Percentiles rank a stretch among this genome's conserved stretches.
Evolutionary conservation across 2,888 invertebrate species (phyloP).

Genomic region (Eupithecia exiguata): DNA sequence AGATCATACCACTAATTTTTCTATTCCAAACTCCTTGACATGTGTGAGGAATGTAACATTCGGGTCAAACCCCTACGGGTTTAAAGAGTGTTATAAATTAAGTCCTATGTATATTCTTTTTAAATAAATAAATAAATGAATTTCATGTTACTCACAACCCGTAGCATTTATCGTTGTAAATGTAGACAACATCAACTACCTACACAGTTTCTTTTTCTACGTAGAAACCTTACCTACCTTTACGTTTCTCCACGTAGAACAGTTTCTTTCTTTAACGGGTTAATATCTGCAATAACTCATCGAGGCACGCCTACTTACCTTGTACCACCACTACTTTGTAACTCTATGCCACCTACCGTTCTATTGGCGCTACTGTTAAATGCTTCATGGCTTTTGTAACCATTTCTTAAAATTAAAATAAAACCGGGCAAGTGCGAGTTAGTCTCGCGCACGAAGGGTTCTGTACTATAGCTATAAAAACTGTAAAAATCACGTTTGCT

Average conservation of each 20-base stretch:
- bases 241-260: conserved; percentile 14
- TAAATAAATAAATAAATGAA: too few species aligned
- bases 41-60: too few species aligned
- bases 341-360: background rate
- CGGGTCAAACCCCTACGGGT: too few species aligned
- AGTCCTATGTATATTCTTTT: too few species aligned
- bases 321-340: conserved; percentile 20
- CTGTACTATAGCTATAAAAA: too few species aligned
- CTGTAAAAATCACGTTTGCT: too few species aligned
- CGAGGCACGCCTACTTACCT: conserved; percentile 23
- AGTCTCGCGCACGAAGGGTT: too few species aligned
- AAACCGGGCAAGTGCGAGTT: too few species aligned
- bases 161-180: background rate
- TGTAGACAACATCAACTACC: background rate
- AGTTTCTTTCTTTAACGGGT: conserved; percentile 29
- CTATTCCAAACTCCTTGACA: background rate
- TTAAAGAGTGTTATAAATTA: too few species aligned
- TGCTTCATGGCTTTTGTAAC: background rate
- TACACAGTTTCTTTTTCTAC: background rate
- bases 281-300: conserved; percentile 27
- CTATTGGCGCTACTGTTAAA: background rate
- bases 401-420: too few species aligned
- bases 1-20: background rate
- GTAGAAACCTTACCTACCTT: background rate
- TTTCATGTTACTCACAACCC: background rate